Evolutionary conservation across 2,113 vertebrate species (phyloP), one percentile per base, ranked within the genome.

Genomic region (Gadus macrocephalus): DNA sequence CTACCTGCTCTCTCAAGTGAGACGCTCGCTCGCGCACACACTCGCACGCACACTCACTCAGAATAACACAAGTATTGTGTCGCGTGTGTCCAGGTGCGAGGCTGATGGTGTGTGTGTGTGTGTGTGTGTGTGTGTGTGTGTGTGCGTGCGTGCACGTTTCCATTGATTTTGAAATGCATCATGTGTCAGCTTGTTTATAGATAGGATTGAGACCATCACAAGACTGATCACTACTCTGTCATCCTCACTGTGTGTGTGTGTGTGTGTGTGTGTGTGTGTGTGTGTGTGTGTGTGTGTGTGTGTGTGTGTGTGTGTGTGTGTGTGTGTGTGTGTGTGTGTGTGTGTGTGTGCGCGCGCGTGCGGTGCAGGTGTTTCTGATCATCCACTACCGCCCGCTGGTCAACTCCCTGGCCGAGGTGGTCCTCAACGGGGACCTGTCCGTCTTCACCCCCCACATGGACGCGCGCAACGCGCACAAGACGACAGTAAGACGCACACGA

Each of bases 1-100:
- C 20, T 98, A 98, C 81, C 94, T 99, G 72, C 93, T 99, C 64
- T 99, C 97, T 16, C 97, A 98, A 93, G 97, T 99, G 93, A 65
- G 70, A 12, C 19, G 56, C 15, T 3, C 42, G 6, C 15, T 67
- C 59, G 42, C 25, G 22, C 62, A 73, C 69, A 15, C 58, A 49
- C 16, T 14, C 14, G 53, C 15, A 59, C 27, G 15, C 58, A 27
- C 14, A 71, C 56, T 35, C 17, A 38, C 68, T 25, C 28, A 70
- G 28, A 61, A 17, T 16, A 17, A 35, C 20, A 22, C 0, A 67
- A 4, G 2, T 15, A 9, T 16, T 20, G 25, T 27, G 20, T 12
- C 4, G 8, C 22, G 22, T 58, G 27, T 56, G 7, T 15, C 9
- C 5, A 27, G n/a, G 12, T 20, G 2, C 4, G 6, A 17, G 17